Conservation (phyloP, 2,888 invertebrate species). For the Trilocha varians region DNA sequence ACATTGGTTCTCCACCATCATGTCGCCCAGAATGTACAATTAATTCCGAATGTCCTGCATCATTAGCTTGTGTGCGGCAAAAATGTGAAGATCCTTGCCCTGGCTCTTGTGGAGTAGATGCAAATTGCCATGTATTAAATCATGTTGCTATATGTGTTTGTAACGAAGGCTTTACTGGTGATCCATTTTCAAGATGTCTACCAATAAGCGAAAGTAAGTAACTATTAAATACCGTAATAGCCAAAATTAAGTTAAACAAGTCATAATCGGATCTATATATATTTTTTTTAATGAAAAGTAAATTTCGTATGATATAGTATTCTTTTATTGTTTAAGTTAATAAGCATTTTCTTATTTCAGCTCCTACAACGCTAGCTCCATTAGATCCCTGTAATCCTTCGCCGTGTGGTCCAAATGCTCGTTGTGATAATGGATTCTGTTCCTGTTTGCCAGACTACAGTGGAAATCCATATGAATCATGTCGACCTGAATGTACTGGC, state of each 20-base stretch:
- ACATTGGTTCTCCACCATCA: conserved; percentile 83
- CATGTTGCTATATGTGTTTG: conserved; percentile 88
- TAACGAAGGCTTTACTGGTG: conserved; percentile 82
- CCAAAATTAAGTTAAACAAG: no score
- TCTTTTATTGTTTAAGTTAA: conserved; percentile 3
- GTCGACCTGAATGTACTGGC: conserved; percentile 81
- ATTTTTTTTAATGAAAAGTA: no score
- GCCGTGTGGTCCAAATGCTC: conserved; percentile 81
- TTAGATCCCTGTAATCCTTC: conserved; percentile 79
- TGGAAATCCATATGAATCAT: conserved; percentile 81
- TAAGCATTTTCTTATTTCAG: conserved; percentile 27
- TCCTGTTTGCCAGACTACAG: conserved; percentile 78
- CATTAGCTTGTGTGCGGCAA: conserved; percentile 83
- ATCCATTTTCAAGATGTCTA: conserved; percentile 84
- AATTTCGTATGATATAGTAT: neutral
- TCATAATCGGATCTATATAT: no score
- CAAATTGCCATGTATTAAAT: conserved; percentile 83
- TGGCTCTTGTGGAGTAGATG: conserved; percentile 86
- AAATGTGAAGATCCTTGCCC: conserved; percentile 88
- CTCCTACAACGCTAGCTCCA: conserved; percentile 46
- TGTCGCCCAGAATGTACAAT: conserved; percentile 87
- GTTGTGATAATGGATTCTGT: conserved; percentile 79
- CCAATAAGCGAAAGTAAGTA: conserved; percentile 64
- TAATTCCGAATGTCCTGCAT: conserved; percentile 85
- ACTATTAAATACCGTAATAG: neutral